Conservation (phyloP, 1,140 invertebrate species). For the Solenopsis invicta region DNA sequence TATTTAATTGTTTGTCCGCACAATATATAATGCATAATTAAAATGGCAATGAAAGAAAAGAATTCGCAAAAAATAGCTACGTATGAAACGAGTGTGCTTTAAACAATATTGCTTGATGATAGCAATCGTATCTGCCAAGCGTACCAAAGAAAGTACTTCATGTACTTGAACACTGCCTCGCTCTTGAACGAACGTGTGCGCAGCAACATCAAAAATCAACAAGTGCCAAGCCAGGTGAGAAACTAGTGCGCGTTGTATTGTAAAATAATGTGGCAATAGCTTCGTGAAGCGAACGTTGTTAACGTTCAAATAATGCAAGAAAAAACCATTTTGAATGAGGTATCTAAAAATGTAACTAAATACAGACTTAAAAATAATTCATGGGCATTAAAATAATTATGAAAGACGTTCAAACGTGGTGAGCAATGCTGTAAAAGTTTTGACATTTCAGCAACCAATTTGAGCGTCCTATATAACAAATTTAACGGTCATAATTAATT, state of each 20-base stretch:
- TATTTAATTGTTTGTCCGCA: background rate
- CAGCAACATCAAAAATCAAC: background rate
- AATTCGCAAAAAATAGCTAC: background rate
- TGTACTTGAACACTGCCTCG: conserved; percentile 13
- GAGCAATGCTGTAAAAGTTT: no score
- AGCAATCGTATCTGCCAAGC: conserved; percentile 21
- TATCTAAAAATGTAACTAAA: no score
- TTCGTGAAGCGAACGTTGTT: background rate
- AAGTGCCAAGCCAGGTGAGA: conserved; percentile 61
- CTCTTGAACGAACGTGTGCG: background rate
- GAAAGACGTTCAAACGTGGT: no score
- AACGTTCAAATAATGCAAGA: background rate
- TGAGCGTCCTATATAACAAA: no score
- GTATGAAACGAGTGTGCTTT: conserved; percentile 1
- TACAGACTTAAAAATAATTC: no score
- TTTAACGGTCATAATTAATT: no score
- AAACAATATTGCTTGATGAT: conserved; percentile 2
- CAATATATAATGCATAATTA: background rate
- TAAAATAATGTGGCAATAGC: background rate
- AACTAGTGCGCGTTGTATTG: conserved; percentile 38
- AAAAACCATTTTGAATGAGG: no score
- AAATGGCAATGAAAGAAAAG: background rate
- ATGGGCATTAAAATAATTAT: no score
- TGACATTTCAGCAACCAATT: no score
- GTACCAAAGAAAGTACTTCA: conserved; percentile 6